Base-by-base conservation (phyloP, 2,113 vertebrate species). In the Notiomystis cincta region DNA sequence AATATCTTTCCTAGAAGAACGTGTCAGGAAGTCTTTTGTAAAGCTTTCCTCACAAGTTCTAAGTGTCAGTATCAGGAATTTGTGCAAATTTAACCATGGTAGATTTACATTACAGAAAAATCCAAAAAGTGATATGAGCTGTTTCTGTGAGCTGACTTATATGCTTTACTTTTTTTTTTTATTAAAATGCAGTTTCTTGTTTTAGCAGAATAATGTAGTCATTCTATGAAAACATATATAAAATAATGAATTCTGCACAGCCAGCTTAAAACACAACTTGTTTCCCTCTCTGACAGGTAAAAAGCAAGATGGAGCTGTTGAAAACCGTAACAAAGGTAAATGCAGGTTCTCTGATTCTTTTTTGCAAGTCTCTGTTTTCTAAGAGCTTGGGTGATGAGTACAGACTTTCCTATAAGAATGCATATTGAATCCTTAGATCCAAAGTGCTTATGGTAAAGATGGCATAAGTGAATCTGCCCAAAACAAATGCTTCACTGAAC, bases 281-380 rank as follows among this genome's bases (percentile, higher is more conserved):
- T 97, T 95, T 75, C 92, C 78, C 82, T 97, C 96, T 95, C 70
- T 80, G 77, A 91, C 97, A 99, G 99, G 98, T 98, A 99, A 99
- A 98, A 99, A 99, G 96, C 99, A 99, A 98, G 99, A 99, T 91
- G 99, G 98, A 94, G 97, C 99, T 94, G 98, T 98, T 96, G 99
- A 99, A 98, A 99, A 99, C 96, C 98, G 99, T 84, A 99, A 99
- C 97, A 99, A 99, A 99, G 99, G 99, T 99, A 98, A 98, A 97
- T 92, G 87, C 50, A 51, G 31, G 69, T 91, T 62, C 28, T 87
- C 31, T 79, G 50, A 78, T 45, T 61, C 18, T 70, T 75, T 48
- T 27, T 93, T 62, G 5, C 28, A 89, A 54, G 22, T 84, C 21
- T 21, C 15, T n/a, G 1, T 70, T 85, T 93, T 57, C 27, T 64